Evolutionary conservation across 2,797 vertebrate species (phyloP).

Genomic region (Momotus momota): DNA sequence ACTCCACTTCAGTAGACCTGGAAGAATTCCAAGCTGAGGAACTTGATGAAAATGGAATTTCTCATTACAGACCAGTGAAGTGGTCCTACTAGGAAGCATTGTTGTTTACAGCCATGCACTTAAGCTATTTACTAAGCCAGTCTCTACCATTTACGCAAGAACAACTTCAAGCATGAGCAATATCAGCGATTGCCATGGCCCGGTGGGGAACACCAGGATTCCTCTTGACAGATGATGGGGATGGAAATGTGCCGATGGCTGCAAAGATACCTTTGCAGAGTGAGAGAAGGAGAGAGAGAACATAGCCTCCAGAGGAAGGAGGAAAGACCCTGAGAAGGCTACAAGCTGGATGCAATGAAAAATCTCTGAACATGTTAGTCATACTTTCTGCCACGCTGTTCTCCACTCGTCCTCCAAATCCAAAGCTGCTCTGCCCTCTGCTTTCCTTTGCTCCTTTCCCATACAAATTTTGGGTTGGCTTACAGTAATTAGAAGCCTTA

Average conservation of each 20-base stretch:
- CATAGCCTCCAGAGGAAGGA: background rate
- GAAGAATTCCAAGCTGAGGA: slow-evolving; percentile 12
- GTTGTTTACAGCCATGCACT: background rate
- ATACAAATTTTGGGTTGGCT: background rate
- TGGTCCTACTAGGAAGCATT: background rate
- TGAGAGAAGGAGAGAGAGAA: background rate
- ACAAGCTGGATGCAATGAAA: background rate
- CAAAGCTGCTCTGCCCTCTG: background rate
- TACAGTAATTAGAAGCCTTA: background rate
- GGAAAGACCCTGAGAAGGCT: background rate
- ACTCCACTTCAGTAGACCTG: slow-evolving; percentile 16
- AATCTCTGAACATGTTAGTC: background rate
- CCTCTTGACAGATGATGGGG: background rate
- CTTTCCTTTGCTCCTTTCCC: background rate
- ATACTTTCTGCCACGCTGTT: background rate
- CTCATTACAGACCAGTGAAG: background rate
- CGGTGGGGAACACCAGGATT: background rate
- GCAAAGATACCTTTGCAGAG: background rate
- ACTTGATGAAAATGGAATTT: background rate
- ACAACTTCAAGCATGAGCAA: accelerated
- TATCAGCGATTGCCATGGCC: accelerated
- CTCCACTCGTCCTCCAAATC: background rate
- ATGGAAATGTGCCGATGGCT: background rate
- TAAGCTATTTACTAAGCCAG: background rate
- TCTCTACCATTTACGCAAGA: background rate